Conservation (phyloP, 2,797 vertebrate genomes). For the Poecile montanus region DNA sequence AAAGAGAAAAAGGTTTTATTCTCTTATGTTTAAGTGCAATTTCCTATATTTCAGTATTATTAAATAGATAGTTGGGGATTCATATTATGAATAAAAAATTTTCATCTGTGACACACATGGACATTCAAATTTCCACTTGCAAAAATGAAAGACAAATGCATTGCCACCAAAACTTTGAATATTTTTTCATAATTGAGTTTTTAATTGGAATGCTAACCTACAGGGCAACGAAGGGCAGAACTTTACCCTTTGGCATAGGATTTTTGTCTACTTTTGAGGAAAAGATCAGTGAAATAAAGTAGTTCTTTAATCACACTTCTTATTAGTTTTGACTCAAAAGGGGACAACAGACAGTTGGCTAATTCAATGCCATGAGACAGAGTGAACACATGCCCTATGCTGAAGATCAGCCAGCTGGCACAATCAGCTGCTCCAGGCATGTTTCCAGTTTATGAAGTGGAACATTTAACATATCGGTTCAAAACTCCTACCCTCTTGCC, state of each 20-base stretch:
- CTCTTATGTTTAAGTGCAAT: not conserved
- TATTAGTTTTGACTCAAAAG: not conserved
- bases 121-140: not conserved
- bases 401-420: conserved; percentile 68
- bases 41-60: not conserved
- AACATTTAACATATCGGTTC: conserved; percentile 43
- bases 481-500: conserved; percentile 33
- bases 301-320: not conserved
- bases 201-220: not conserved
- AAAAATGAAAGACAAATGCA: not conserved
- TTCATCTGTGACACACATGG: not conserved
- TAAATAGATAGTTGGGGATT: not conserved
- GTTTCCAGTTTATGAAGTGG: conserved; percentile 46
- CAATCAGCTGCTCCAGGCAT: conserved; percentile 5
- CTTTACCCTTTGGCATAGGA: not conserved
- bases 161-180: not conserved
- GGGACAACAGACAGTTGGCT: not conserved
- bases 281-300: not conserved
- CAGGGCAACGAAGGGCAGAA: not conserved
- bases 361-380: not conserved
- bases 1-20: not conserved
- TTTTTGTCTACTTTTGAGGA: not conserved
- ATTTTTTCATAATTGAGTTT: not conserved
- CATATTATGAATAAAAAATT: not conserved
- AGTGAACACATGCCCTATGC: not conserved